phyloP scores from a whole-genome alignment of 2,797 vertebrate species.

The Poecilia gillii region DNA sequence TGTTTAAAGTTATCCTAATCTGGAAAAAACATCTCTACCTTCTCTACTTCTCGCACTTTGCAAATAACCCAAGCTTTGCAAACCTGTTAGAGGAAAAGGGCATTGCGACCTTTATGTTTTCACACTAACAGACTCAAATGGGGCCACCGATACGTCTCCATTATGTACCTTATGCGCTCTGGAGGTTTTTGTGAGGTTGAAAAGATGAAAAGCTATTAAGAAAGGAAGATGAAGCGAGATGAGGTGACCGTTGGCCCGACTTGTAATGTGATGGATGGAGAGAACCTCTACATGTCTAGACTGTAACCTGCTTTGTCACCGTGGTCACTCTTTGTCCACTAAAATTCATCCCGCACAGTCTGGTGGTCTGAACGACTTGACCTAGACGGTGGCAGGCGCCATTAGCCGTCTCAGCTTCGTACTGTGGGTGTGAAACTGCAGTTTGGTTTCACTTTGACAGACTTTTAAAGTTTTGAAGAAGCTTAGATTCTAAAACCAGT shows the following conservation, averaged over 20 bases:
- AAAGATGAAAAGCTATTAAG: conserved; percentile 8
- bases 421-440: neutral
- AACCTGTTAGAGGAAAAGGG: neutral
- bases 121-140: conserved; percentile 3
- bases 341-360: conserved; percentile 33
- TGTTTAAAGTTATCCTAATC: neutral
- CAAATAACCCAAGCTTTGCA: neutral
- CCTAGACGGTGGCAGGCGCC: conserved; percentile 22
- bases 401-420: conserved; percentile 1
- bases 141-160: conserved; percentile 17
- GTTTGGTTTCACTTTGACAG: conserved; percentile 1
- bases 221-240: conserved; percentile 9
- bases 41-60: neutral
- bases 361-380: conserved; percentile 37
- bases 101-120: neutral
- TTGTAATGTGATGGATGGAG: conserved; percentile 57
- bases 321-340: conserved; percentile 20
- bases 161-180: neutral
- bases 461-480: neutral
- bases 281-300: conserved; percentile 50
- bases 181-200: conserved; percentile 1
- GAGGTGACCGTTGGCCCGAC: conserved; percentile 35
- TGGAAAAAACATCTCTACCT: neutral
- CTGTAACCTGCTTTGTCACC: conserved; percentile 41
- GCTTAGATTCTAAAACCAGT: neutral